Base-by-base conservation (phyloP, 2,888 invertebrate genomes). In the Hirtodrosophila histrioides region DNA sequence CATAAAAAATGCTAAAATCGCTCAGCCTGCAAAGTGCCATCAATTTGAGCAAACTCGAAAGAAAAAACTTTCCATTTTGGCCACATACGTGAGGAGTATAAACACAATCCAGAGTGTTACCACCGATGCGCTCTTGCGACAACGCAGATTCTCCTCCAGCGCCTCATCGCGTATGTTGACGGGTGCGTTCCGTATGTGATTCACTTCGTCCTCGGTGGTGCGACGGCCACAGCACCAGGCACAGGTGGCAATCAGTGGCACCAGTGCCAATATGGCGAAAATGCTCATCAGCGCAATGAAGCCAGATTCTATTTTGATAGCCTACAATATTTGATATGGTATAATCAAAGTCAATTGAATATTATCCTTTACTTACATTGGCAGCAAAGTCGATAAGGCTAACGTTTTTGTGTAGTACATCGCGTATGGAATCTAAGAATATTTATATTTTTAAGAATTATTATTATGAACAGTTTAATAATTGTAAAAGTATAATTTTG, bases 251-350 rank as follows among this genome's bases (percentile, higher is more conserved):
- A 93, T 92, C 48, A 95, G 94, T 80, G 95, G 94, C 62, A 95
- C 92, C 75, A 95, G 92, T 31, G 95, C 94, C 73, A 95, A 92
- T 83, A 94, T 92, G 49, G 94, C 92, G 76, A 94, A 94, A 44
- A 94, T 90, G 68, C 94, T 93, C 87, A 95, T 93, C 78, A 94
- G 92, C 11, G 93, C 93, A 64, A 95, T 92, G 89, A 95, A 95
- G 39, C 94, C 94, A 10, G 94, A 94, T 89, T 95, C 95, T 87
- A 95, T 93, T 92, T 94, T 94, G 83, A 95, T 92, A 48, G 95
- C 94, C 95, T 95, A 92, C 2, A 4, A 7, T 33, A 35, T 31
- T 7, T 27, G 27, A 9, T 8, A 31, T 8, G 31, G 7, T 31
- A 27, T 27, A 2, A 27, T 27, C 6, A 27, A 27, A 27, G 27